Conservation (phyloP, 2,888 invertebrate genomes). For the Clunio marinus region DNA sequence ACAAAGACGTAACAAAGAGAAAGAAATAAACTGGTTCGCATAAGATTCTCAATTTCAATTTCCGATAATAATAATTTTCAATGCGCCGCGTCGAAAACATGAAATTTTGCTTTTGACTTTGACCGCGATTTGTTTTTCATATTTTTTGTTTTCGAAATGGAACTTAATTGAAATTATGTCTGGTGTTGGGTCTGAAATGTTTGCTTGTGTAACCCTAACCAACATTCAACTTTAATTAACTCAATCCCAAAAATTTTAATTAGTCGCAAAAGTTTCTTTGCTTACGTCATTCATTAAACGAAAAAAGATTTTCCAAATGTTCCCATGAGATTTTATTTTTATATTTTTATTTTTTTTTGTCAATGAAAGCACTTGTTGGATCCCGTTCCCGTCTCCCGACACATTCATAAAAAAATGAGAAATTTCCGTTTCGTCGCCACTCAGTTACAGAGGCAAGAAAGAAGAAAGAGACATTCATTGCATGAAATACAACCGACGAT, state of each 20-base stretch:
- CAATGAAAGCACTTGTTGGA: constrained; percentile 35
- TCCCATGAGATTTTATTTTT: constrained; percentile 26
- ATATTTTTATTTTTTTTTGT: constrained; percentile 7
- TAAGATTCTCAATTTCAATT: constrained; percentile 29
- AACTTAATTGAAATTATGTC: constrained; percentile 4
- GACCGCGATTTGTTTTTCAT: constrained; percentile 12
- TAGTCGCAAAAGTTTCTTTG: constrained; percentile 19
- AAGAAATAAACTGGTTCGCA: constrained; percentile 1
- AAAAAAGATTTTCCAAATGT: constrained; percentile 24
- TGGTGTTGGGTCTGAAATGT: constrained; percentile 10
- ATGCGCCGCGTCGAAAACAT: neutral
- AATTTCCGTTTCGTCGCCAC: constrained; percentile 35
- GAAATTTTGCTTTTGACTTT: constrained; percentile 12
- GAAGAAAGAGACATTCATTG: neutral
- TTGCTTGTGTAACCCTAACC: neutral
- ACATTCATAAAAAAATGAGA: constrained; percentile 24
- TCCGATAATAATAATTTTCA: constrained; percentile 37
- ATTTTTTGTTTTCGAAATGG: neutral
- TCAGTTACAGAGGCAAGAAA: too few species aligned
- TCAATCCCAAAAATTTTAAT: constrained; percentile 30
- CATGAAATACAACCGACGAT: neutral
- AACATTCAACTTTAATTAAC: constrained; percentile 16
- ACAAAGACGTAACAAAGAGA: too few species aligned
- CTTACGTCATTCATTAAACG: constrained; percentile 31
- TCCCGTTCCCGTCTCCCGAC: neutral